Evolutionary conservation across 2,113 vertebrate genomes (phyloP), one percentile per base, ranked within the genome.

Genomic region (Mesembrinibis cayennensis): DNA sequence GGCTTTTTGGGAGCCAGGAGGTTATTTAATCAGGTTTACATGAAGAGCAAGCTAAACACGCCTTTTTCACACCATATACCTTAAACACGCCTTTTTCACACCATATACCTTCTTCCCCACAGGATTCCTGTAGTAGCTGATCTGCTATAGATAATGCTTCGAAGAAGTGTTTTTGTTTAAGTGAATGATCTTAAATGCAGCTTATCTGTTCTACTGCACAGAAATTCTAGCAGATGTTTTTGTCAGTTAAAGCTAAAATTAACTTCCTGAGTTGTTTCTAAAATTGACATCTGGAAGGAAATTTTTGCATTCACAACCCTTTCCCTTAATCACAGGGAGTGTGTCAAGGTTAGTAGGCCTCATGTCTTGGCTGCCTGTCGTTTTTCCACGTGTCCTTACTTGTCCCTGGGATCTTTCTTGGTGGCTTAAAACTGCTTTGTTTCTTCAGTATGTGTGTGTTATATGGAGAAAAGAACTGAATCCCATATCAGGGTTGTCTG

Each of bases 151-250:
- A 17, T 79, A 40, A 50, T 34, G 50, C 55, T 96, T 78, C 20
- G 6, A 19, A 21, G 34, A 62, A 74, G 13, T 86, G 30, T 19
- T 77, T 90, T 66, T 71, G 25, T 79, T 76, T 15, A 82, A 77
- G 19, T 82, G 36, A 58, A 30, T 20, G 10, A 49, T 71, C 44
- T 47, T 71, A 79, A 89, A 78, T 34, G 10, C 16, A 30, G 80
- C 70, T 82, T 22, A 22, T 53, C 63, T 58, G 21, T 67, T 87
- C 50, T 70, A 16, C 50, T 77, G 91, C 82, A 70, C 38, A 62
- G 80, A 90, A 82, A 62, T 94, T 70, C 45, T 80, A 66, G 58
- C 88, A 90, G 82, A 86, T 96, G 80, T 84, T 93, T 94, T 89
- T 92, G 72, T 92, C 52, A 42, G 44, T 90, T 85, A 81, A 69